phyloP scores from a whole-genome alignment of 2,797 vertebrate genomes.

The Gymnocypris eckloni region DNA sequence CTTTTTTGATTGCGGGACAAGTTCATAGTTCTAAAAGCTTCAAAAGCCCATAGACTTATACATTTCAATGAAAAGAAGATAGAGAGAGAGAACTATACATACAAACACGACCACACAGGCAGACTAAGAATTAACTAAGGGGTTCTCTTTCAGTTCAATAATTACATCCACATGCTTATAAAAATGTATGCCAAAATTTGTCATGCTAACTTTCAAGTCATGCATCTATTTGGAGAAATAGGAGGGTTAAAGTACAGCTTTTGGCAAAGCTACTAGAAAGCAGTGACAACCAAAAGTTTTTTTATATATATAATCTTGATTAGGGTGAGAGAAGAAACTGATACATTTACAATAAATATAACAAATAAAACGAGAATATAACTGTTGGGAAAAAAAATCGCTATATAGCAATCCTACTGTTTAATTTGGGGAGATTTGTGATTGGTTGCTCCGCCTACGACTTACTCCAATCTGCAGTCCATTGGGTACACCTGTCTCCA shows the following conservation, averaged over 20 bases:
- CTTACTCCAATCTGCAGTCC: no score
- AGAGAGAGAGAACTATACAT: conserved; percentile 5
- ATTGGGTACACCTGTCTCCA: background rate
- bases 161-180: background rate
- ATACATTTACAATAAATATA: background rate
- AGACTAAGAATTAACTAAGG: conserved; percentile 3
- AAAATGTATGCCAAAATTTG: background rate
- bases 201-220: background rate
- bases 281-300: background rate
- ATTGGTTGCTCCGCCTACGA: no score
- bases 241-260: background rate
- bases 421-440: no score
- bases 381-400: no score
- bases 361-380: background rate
- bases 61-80: background rate
- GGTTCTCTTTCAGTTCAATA: background rate
- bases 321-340: background rate
- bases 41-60: background rate
- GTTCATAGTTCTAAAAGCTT: background rate
- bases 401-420: no score
- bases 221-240: background rate
- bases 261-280: background rate
- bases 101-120: background rate
- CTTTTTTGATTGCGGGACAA: conserved; percentile 11
- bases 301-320: background rate